phyloP scores from a whole-genome alignment of 2,888 invertebrate species.

The Odontomyia ornata region DNA sequence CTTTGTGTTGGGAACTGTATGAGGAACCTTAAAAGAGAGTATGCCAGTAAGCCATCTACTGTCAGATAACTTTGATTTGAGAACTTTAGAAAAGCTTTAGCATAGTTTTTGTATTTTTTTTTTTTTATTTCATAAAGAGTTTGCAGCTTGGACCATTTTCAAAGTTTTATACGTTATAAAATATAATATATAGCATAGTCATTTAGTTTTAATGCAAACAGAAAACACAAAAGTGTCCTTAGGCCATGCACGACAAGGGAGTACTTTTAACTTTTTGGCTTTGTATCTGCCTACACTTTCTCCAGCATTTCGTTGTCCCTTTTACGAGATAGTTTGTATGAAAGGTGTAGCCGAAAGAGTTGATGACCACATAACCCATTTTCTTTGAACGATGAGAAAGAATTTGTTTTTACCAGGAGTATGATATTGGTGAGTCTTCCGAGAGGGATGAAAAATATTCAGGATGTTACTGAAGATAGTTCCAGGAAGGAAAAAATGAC shows the following conservation, averaged over 20 bases:
- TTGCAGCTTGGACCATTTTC: slow-evolving; percentile 19
- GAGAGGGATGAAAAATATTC: not conserved
- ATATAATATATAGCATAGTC: not conserved
- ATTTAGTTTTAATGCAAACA: not conserved
- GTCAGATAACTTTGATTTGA: slow-evolving; percentile 19
- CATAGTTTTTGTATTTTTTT: slow-evolving; percentile 19
- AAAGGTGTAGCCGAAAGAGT: not conserved
- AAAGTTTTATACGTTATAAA: slow-evolving; percentile 22
- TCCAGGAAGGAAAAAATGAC: too few relatives aligned
- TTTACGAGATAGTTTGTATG: not conserved
- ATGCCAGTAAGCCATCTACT: not conserved
- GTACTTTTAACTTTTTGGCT: slow-evolving; percentile 24
- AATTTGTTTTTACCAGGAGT: not conserved
- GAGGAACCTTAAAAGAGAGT: too few relatives aligned
- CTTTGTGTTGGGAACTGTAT: too few relatives aligned
- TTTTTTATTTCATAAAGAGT: not conserved
- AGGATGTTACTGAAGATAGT: too few relatives aligned
- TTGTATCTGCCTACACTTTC: not conserved
- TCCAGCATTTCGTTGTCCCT: not conserved
- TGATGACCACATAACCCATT: slow-evolving; percentile 29
- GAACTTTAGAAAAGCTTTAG: not conserved
- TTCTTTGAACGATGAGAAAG: not conserved
- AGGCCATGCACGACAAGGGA: slow-evolving; percentile 30
- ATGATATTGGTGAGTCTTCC: not conserved
- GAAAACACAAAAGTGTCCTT: slow-evolving; percentile 26